phyloP scores from a whole-genome alignment of 2,113 vertebrate species.

The Toxotes chatareus region DNA sequence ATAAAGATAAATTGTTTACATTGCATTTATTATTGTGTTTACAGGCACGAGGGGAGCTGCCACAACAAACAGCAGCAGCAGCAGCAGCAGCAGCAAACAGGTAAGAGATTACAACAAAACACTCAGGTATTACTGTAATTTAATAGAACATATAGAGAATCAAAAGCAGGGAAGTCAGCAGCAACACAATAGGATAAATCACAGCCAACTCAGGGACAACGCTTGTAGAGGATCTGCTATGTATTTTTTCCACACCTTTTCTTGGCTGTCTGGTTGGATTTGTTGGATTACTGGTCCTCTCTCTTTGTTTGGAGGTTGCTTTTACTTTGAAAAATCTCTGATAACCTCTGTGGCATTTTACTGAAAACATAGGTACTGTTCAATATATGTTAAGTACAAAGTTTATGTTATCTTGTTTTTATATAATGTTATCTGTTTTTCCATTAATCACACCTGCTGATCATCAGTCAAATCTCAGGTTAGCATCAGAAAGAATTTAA shows the following conservation, averaged over 20 bases:
- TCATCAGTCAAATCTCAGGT: too few relatives aligned
- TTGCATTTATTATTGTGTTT: slow-evolving; percentile 34
- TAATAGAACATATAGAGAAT: background rate
- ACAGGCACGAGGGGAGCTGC: slow-evolving; percentile 52
- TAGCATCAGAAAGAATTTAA: too few relatives aligned
- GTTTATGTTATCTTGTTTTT: background rate
- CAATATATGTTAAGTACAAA: background rate
- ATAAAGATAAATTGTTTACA: background rate
- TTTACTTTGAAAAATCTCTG: background rate
- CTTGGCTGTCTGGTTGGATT: background rate
- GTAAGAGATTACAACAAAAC: slow-evolving; percentile 50
- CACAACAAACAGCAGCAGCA: slow-evolving; percentile 18
- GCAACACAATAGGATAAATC: background rate
- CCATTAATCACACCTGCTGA: too few relatives aligned
- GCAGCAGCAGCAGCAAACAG: slow-evolving; percentile 31
- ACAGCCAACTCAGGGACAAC: background rate
- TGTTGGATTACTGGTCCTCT: background rate
- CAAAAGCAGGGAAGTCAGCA: background rate
- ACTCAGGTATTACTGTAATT: background rate
- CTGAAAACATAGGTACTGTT: background rate
- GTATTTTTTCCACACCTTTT: rapidly evolving
- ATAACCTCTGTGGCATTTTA: background rate
- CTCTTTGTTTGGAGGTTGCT: background rate
- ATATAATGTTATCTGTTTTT: background rate
- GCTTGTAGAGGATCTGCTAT: background rate